A percentile compares a stretch with the other conserved stretches of the same genome.
Conservation (phyloP, 1,140 invertebrate species). For the Lepidurus couesii region DNA sequence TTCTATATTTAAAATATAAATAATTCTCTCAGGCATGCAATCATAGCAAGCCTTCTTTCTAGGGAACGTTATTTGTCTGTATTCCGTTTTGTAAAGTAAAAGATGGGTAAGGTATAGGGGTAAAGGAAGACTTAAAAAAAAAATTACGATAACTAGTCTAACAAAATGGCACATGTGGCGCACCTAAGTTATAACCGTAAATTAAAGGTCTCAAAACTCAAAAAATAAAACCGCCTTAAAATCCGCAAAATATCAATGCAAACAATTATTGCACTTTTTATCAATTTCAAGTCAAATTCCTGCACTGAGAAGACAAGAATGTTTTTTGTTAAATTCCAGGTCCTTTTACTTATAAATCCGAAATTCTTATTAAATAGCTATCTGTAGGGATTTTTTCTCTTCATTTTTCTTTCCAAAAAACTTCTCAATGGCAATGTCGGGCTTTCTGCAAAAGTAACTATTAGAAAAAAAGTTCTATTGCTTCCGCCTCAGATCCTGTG, state of each 20-base stretch:
- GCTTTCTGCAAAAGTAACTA: background rate
- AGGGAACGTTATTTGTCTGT: background rate
- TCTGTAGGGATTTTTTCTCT: background rate
- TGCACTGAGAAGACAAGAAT: conserved; percentile 3
- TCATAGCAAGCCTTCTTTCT: background rate
- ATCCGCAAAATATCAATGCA: conserved; percentile 22
- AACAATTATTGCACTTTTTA: background rate
- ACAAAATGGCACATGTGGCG: conserved; percentile 16
- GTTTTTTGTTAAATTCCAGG: background rate
- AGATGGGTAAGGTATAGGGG: background rate
- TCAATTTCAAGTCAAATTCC: background rate
- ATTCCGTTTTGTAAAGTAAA: background rate
- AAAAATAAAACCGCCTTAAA: conserved; percentile 4
- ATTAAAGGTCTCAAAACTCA: background rate
- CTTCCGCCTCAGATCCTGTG: conserved; percentile 32
- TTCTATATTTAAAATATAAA: background rate
- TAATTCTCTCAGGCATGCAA: too few species aligned
- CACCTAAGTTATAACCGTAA: background rate
- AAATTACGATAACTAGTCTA: background rate
- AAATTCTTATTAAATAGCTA: conserved; percentile 7
- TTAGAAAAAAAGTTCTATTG: background rate
- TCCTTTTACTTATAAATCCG: background rate
- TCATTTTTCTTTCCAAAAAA: background rate
- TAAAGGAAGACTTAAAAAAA: background rate
- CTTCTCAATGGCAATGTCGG: background rate